Percentiles rank a stretch among this genome's conserved stretches.
Conservation (phyloP, 2,113 vertebrate genomes). For the Sminthopsis crassicaudata region DNA sequence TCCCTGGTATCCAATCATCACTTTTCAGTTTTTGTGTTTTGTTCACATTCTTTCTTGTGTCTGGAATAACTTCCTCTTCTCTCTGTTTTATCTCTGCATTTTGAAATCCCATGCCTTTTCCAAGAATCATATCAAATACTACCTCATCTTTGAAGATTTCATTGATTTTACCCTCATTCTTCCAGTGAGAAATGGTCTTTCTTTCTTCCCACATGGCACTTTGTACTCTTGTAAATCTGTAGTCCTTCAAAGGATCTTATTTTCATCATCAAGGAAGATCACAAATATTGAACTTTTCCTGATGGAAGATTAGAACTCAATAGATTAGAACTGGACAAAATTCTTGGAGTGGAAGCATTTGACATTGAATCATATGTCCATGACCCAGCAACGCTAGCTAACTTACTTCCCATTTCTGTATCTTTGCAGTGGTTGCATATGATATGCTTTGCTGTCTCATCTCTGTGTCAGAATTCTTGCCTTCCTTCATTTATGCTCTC, state of each 20-base stretch:
- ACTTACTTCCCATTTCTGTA: not conserved
- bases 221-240: not conserved
- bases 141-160: not conserved
- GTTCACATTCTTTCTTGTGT: not conserved
- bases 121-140: not conserved
- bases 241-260: not conserved
- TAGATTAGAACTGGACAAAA: not conserved
- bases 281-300: not conserved
- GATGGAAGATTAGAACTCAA: not conserved
- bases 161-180: not conserved
- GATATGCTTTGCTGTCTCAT: not conserved
- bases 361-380: not conserved
- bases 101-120: not conserved
- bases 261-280: not conserved
- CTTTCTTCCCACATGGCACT: not conserved
- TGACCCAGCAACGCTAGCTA: not conserved
- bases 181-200: not conserved
- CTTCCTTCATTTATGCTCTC: not conserved
- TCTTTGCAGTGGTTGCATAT: not conserved
- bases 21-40: not conserved
- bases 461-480: not conserved
- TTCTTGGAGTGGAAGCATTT: not conserved
- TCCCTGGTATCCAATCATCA: not conserved
- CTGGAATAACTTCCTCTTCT: not conserved
- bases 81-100: not conserved